Conservation (phyloP, 2,888 invertebrate species). For the Drosophila suboccidentalis region DNA sequence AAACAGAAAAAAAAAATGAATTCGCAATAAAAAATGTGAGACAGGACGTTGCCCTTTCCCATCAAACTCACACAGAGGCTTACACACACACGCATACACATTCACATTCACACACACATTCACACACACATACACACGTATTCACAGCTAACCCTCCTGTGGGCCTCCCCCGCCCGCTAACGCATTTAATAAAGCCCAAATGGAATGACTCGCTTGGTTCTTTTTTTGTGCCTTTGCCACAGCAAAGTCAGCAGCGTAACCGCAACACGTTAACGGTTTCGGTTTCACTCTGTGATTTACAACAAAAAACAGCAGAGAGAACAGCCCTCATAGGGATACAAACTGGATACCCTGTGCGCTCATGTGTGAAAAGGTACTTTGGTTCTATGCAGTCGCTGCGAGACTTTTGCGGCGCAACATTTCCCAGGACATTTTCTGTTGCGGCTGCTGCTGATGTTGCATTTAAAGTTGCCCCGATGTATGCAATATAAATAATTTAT, state of each 20-base stretch:
- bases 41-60: constrained; percentile 66
- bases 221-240: constrained; percentile 28
- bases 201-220: constrained; percentile 71
- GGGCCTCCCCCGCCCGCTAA: constrained; percentile 32
- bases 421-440: constrained; percentile 38
- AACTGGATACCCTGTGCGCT: constrained; percentile 51
- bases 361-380: constrained; percentile 82
- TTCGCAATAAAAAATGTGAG: constrained; percentile 74
- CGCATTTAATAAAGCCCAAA: constrained; percentile 81
- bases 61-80: constrained; percentile 18
- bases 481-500: constrained; percentile 32
- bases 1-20: constrained; percentile 34
- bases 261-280: constrained; percentile 83
- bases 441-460: constrained; percentile 53
- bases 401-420: constrained; percentile 25
- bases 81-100: neutral
- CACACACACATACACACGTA: neutral
- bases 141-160: constrained; percentile 34
- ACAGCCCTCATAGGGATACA: constrained; percentile 15
- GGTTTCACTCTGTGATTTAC: constrained; percentile 80
- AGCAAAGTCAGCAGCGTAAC: constrained; percentile 73
- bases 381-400: constrained; percentile 27
- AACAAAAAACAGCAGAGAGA: constrained; percentile 52
- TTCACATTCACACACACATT: neutral
- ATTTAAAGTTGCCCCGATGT: constrained; percentile 26